These are phyloP conservation scores for Drosophila cognata DNA, from an alignment of 2,888 invertebrate genomes.

Conservation along the genomic window DNA sequence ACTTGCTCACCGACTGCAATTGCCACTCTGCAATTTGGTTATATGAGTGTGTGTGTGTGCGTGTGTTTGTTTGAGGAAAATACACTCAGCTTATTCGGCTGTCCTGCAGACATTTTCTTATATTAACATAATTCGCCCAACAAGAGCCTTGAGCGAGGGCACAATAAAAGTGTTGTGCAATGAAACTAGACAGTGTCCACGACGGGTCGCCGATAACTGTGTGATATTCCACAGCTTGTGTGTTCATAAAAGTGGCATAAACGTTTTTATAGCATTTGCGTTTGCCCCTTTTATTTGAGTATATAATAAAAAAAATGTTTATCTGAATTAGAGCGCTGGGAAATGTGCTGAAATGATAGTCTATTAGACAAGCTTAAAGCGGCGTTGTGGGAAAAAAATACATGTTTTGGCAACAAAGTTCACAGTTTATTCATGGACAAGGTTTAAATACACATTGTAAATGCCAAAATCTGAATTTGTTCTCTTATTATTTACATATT, in stretches of 20 bases:
- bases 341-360: constrained; percentile 47
- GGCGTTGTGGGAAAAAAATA: neutral
- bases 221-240: constrained; percentile 76
- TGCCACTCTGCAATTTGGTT: constrained; percentile 34
- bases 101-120: constrained; percentile 38
- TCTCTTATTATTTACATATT: neutral
- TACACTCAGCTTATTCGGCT: constrained; percentile 7
- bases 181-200: constrained; percentile 58
- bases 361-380: constrained; percentile 36
- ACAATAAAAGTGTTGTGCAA: constrained; percentile 68
- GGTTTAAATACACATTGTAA: neutral
- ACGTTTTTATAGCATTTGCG: constrained; percentile 66
- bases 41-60: neutral
- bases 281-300: constrained; percentile 58
- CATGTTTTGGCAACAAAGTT: constrained; percentile 1
- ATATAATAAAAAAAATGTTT: constrained; percentile 39
- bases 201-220: constrained; percentile 61
- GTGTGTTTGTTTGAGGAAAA: neutral
- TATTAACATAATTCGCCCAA: constrained; percentile 54
- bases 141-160: constrained; percentile 59
- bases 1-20: constrained; percentile 55
- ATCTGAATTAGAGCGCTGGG: constrained; percentile 52
- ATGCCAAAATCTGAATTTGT: neutral
- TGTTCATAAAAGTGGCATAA: constrained; percentile 76
- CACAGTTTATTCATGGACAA: neutral